These are phyloP conservation scores for Sesia bembeciformis DNA, from an alignment of 2,888 invertebrate genomes.

Conservation along the genomic window DNA sequence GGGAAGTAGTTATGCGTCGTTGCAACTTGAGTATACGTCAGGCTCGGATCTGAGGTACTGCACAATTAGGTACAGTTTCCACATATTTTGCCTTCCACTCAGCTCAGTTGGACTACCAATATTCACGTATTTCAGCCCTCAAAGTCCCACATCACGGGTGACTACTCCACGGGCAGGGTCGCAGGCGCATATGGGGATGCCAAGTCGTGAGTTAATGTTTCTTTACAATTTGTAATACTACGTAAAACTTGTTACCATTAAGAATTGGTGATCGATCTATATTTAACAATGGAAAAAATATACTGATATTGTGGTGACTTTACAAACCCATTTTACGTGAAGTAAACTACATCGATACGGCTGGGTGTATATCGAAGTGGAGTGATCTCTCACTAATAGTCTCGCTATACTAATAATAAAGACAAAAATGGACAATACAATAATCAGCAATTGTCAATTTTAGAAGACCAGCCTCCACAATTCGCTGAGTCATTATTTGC, in stretches of 20 bases:
- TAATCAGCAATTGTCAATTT: background rate
- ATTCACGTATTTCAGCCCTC: slow-evolving; percentile 28
- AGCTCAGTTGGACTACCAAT: background rate
- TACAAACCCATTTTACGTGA: too few species aligned
- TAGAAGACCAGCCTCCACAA: slow-evolving; percentile 14
- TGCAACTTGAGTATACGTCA: slow-evolving; percentile 60
- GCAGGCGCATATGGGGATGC: slow-evolving; percentile 25
- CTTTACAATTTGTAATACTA: too few species aligned
- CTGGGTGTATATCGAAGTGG: too few species aligned
- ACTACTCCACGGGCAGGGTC: slow-evolving; percentile 40
- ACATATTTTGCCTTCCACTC: background rate
- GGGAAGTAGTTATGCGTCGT: slow-evolving; percentile 53
- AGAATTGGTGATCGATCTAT: too few species aligned
- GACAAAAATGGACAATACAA: too few species aligned
- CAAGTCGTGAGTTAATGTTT: slow-evolving; percentile 25
- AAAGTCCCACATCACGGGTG: slow-evolving; percentile 42
- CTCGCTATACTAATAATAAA: too few species aligned
- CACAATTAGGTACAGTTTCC: too few species aligned
- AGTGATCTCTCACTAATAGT: too few species aligned
- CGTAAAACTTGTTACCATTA: too few species aligned
- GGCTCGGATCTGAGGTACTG: slow-evolving; percentile 58
- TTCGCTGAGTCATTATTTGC: slow-evolving; percentile 72
- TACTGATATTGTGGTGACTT: too few species aligned
- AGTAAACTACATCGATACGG: too few species aligned
- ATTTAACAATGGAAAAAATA: background rate